phyloP scores from a whole-genome alignment of 2,113 vertebrate species.

The Carlito syrichta region DNA sequence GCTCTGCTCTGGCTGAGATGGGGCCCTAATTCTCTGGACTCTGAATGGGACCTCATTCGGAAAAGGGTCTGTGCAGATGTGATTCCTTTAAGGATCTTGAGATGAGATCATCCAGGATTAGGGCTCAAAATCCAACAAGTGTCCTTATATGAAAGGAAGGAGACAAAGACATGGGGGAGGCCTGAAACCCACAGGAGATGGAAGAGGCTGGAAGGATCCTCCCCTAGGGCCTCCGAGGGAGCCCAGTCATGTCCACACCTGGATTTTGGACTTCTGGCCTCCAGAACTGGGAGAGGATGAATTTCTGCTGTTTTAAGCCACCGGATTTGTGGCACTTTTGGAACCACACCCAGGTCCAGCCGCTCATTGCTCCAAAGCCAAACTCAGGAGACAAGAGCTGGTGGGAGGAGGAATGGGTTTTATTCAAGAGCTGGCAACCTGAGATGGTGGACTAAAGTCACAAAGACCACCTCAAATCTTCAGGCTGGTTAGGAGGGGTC shows the following conservation, averaged over 20 bases:
- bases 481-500: too few species aligned
- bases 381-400: too few species aligned
- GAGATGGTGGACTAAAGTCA: too few species aligned
- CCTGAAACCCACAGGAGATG: neutral
- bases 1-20: neutral
- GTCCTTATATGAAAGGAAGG: neutral
- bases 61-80: neutral
- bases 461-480: too few species aligned
- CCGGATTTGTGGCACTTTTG: neutral
- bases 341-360: too few species aligned
- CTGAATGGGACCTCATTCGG: neutral
- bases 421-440: too few species aligned
- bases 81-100: neutral
- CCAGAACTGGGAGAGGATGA: neutral
- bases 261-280: neutral
- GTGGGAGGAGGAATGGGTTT: too few species aligned
- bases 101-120: neutral
- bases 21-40: neutral
- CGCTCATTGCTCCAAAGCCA: too few species aligned
- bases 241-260: fast-evolving
- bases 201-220: neutral
- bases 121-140: neutral
- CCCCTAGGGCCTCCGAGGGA: neutral
- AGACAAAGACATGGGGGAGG: neutral
- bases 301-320: neutral